A percentile compares a stretch with the other conserved stretches of the same genome.
phyloP scores from a whole-genome alignment of 2,797 vertebrate species.

The Peromyscus attwateri region DNA sequence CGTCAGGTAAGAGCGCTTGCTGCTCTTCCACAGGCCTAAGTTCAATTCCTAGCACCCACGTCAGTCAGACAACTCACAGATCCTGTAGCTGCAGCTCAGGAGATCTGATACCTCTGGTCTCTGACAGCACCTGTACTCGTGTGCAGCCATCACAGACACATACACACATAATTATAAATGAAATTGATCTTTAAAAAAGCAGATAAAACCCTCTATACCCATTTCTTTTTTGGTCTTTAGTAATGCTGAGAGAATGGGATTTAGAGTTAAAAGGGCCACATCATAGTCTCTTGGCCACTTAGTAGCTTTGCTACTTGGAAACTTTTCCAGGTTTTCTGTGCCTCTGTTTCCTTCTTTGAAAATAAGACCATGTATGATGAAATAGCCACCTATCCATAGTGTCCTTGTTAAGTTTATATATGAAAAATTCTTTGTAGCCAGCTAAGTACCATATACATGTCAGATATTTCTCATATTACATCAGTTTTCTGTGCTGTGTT shows the following conservation, averaged over 20 bases:
- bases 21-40: neutral
- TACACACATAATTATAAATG: neutral
- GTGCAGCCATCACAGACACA: neutral
- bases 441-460: neutral
- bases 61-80: neutral
- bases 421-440: constrained; percentile 43
- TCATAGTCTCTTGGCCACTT: neutral
- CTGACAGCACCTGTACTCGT: neutral
- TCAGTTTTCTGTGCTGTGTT: constrained; percentile 20
- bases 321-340: constrained; percentile 51
- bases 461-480: constrained; percentile 11
- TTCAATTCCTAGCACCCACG: neutral
- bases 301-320: neutral
- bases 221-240: constrained; percentile 50
- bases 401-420: constrained; percentile 8
- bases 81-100: neutral
- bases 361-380: neutral
- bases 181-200: neutral
- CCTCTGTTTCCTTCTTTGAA: neutral
- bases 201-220: neutral
- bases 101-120: neutral
- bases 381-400: neutral
- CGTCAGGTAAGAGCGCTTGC: neutral
- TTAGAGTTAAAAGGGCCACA: neutral
- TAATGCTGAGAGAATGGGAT: neutral